These are phyloP conservation scores for Bombylius discolor DNA, from an alignment of 2,888 invertebrate genomes.

Conservation along the genomic window DNA sequence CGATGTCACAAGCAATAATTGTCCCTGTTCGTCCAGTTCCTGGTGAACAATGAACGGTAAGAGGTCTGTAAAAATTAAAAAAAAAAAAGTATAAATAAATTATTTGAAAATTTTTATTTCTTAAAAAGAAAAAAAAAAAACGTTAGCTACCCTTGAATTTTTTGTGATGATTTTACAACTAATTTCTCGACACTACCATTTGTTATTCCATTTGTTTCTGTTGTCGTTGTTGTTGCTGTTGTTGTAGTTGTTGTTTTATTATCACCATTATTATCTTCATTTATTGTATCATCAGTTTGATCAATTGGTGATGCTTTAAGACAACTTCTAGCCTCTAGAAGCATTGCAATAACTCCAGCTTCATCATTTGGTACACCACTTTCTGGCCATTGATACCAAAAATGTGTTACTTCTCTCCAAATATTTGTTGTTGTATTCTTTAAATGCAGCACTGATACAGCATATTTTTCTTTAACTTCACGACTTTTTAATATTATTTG, in stretches of 20 bases:
- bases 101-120: not conserved
- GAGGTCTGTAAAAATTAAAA: slow-evolving; percentile 42
- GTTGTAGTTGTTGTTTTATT: slow-evolving; percentile 3
- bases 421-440: slow-evolving; percentile 71
- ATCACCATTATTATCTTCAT: slow-evolving; percentile 15
- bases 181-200: slow-evolving; percentile 8
- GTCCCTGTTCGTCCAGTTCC: slow-evolving; percentile 85
- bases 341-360: slow-evolving; percentile 71
- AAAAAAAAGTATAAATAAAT: slow-evolving; percentile 22
- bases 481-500: slow-evolving; percentile 77
- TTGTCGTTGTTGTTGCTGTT: not conserved
- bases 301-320: slow-evolving; percentile 31
- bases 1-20: slow-evolving; percentile 71
- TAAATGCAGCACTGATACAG: slow-evolving; percentile 71
- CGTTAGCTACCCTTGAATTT: slow-evolving; percentile 33
- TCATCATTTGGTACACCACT: slow-evolving; percentile 74
- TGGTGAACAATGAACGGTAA: slow-evolving; percentile 75
- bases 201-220: not conserved
- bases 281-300: slow-evolving; percentile 24
- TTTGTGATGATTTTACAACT: slow-evolving; percentile 21
- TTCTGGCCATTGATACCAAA: slow-evolving; percentile 89
- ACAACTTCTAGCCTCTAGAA: slow-evolving; percentile 62
- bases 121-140: not conserved
- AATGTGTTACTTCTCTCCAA: slow-evolving; percentile 76
- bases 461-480: slow-evolving; percentile 82